Evolutionary conservation across 2,888 invertebrate species (phyloP).

Genomic region (Busseola fusca): DNA sequence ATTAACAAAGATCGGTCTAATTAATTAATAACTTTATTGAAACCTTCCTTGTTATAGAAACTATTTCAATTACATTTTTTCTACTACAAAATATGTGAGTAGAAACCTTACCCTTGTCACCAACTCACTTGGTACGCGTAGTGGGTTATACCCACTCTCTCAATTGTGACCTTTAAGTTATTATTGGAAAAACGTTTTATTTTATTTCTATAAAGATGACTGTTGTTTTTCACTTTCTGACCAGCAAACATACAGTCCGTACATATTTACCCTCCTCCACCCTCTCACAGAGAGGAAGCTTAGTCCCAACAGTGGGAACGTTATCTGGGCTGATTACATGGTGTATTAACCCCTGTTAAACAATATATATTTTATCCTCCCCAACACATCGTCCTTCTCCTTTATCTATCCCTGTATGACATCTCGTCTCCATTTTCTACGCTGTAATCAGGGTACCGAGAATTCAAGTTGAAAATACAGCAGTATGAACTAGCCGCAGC

Average conservation of each 20-base stretch:
- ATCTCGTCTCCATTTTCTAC: background rate
- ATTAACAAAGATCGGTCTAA: too few relatives aligned
- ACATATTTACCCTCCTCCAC: background rate
- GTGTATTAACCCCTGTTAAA: background rate
- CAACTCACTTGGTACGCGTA: background rate
- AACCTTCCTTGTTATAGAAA: background rate
- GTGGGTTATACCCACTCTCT: background rate
- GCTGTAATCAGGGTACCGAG: background rate
- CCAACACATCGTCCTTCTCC: background rate
- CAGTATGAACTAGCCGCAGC: slow-evolving; percentile 17
- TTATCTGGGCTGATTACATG: background rate
- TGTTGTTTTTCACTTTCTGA: background rate
- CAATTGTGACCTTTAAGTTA: background rate
- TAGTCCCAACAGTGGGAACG: background rate
- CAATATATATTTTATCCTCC: background rate
- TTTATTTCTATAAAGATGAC: background rate
- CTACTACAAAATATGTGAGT: background rate
- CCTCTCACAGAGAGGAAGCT: background rate
- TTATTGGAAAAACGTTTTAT: background rate
- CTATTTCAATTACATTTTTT: too few relatives aligned
- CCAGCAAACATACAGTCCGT: background rate
- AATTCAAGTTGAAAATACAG: slow-evolving; percentile 20
- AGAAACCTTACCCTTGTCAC: background rate
- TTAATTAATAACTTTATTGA: background rate
- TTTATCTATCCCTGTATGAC: background rate